phyloP scores from a whole-genome alignment of 2,888 invertebrate species.

The Capitulum mitella region DNA sequence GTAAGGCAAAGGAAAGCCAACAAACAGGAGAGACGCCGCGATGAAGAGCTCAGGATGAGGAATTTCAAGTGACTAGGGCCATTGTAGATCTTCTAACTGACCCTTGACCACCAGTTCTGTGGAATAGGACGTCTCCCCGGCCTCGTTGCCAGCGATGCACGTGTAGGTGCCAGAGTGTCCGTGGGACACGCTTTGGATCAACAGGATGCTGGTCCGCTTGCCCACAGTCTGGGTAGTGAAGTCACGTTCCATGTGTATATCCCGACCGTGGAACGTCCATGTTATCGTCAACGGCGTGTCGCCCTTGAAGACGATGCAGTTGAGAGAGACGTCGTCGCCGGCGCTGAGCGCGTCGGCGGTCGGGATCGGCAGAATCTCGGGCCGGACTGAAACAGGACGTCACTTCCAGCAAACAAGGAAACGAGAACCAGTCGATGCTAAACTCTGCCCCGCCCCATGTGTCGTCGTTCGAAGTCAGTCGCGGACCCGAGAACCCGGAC shows the following conservation, averaged over 20 bases:
- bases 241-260: constrained; percentile 39
- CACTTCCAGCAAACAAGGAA: no score
- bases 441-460: no score
- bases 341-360: constrained; percentile 31
- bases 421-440: no score
- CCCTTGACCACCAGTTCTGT: constrained; percentile 38
- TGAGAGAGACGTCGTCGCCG: constrained; percentile 38
- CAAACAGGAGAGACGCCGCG: no score
- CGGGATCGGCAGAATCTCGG: background rate
- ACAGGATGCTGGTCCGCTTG: constrained; percentile 38
- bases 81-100: constrained; percentile 25
- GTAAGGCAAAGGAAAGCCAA: no score
- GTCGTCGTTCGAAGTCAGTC: no score
- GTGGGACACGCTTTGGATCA: constrained; percentile 38
- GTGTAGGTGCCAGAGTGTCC: constrained; percentile 40
- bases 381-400: background rate
- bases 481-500: no score
- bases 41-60: no score
- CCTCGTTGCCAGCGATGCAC: constrained; percentile 38
- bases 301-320: constrained; percentile 41
- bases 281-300: constrained; percentile 44
- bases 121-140: constrained; percentile 38
- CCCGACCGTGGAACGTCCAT: constrained; percentile 45
- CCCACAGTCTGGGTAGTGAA: constrained; percentile 26
- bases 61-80: no score